Evolutionary conservation across 2,797 vertebrate species (phyloP).

Genomic region (Helicolenus hilgendorfi): DNA sequence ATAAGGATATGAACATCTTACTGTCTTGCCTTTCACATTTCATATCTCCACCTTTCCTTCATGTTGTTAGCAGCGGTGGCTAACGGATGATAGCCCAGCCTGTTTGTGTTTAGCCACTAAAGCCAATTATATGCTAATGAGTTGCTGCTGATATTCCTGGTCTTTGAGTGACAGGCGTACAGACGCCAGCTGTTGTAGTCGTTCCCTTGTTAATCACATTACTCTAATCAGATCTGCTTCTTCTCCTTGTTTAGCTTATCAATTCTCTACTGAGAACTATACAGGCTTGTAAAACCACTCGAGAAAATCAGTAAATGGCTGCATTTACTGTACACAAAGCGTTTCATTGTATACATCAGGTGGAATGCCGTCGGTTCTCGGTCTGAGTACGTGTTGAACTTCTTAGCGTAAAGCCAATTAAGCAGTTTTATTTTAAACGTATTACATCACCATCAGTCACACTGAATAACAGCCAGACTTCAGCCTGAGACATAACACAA

Average conservation of each 20-base stretch:
- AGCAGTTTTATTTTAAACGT: neutral
- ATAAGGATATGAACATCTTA: neutral
- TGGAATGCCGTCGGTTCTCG: neutral
- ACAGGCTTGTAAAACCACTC: neutral
- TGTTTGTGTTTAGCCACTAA: slow-evolving; percentile 1
- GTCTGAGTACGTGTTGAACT: neutral
- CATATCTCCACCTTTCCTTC: neutral
- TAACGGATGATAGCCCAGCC: neutral
- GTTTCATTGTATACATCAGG: neutral
- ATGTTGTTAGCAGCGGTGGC: neutral
- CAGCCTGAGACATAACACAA: neutral
- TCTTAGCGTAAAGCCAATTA: neutral
- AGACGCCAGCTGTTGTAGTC: slow-evolving; percentile 18
- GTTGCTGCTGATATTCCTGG: slow-evolving; percentile 1
- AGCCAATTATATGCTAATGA: slow-evolving; percentile 11
- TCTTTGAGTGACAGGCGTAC: slow-evolving; percentile 8
- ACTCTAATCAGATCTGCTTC: slow-evolving; percentile 9
- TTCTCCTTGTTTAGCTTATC: neutral
- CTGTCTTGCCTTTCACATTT: neutral
- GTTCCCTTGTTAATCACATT: slow-evolving; percentile 21
- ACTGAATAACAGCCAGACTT: neutral
- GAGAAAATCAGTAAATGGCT: neutral
- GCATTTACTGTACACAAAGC: neutral
- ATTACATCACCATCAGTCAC: neutral
- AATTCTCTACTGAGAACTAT: neutral